Conservation (phyloP, 2,113 vertebrate genomes). For the Trogon melanurus region DNA sequence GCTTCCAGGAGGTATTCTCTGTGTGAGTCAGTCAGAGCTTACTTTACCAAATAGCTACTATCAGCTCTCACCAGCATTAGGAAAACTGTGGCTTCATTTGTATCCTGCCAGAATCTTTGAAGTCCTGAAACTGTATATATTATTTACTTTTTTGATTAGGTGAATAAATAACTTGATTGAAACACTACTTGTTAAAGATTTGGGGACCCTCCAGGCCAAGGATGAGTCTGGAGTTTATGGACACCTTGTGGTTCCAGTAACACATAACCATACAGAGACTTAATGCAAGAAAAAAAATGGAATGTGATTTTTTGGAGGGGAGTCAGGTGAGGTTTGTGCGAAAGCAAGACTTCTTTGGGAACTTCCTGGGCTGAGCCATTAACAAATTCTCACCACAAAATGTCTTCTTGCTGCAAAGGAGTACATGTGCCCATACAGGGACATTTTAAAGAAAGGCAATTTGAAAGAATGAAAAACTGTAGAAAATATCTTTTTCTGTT, state of each 20-base stretch:
- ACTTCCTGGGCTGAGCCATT: neutral
- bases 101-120: slow-evolving; percentile 44
- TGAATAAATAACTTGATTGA: slow-evolving; percentile 68
- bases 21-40: neutral
- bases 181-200: slow-evolving; percentile 35
- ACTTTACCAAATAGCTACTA: neutral
- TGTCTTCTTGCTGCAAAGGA: neutral
- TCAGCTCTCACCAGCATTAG: neutral
- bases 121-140: slow-evolving; percentile 54
- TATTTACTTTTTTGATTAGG: slow-evolving; percentile 71
- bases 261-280: neutral
- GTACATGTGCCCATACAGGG: neutral
- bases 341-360: neutral
- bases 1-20: neutral
- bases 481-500: neutral
- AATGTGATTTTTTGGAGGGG: neutral
- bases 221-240: neutral
- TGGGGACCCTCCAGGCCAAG: slow-evolving; percentile 22
- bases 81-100: slow-evolving; percentile 29
- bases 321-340: neutral
- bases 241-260: neutral
- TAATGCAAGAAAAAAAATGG: neutral
- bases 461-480: neutral
- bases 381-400: neutral
- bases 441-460: neutral